These are phyloP conservation scores for Orthosia incerta DNA, from an alignment of 2,888 invertebrate genomes.

Conservation along the genomic window DNA sequence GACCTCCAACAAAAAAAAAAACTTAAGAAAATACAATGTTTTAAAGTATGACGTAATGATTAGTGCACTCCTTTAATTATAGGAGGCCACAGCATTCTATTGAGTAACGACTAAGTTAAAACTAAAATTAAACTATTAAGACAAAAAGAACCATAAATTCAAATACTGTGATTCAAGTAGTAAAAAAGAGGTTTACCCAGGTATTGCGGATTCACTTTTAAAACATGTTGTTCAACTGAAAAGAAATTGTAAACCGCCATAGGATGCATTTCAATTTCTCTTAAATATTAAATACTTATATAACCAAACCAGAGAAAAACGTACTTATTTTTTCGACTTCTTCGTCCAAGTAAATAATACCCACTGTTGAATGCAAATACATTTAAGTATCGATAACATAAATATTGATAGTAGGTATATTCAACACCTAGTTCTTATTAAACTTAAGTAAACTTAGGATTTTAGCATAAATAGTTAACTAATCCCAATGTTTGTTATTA, in stretches of 20 bases:
- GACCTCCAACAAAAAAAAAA: no score
- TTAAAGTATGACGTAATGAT: no score
- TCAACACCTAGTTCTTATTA: neutral
- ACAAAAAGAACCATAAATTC: no score
- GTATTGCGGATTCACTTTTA: constrained; percentile 56
- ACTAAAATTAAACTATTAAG: no score
- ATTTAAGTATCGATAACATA: neutral
- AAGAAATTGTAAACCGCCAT: constrained; percentile 17
- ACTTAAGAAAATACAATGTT: no score
- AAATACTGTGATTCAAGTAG: neutral
- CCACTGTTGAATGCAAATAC: constrained; percentile 67
- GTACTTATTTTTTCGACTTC: constrained; percentile 84
- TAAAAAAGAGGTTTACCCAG: constrained; percentile 52
- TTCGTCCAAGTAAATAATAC: constrained; percentile 76
- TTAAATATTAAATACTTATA: neutral
- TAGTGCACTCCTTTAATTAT: no score
- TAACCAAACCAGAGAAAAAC: constrained; percentile 46
- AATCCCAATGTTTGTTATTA: neutral
- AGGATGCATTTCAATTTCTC: no score
- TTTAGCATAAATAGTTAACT: neutral
- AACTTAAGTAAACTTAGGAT: neutral
- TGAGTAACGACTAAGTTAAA: no score
- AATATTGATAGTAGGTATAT: neutral
- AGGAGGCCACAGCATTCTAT: no score
- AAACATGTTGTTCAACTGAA: constrained; percentile 73